Base-by-base conservation (phyloP, 2,888 invertebrate species). In the Leucania comma region DNA sequence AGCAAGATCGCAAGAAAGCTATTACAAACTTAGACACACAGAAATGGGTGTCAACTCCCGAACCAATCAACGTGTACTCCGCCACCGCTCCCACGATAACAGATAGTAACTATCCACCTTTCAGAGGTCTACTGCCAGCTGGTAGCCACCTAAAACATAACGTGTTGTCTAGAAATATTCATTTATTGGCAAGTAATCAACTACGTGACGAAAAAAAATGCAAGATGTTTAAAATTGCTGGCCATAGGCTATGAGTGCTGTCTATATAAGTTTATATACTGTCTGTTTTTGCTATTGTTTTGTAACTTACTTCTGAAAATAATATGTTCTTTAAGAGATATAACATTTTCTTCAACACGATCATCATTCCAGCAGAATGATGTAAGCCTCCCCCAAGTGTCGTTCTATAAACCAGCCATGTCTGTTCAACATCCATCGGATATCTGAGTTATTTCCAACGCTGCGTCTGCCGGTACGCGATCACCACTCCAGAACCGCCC, bases 171-270 rank as follows among this genome's bases (percentile, higher is more conserved):
- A 80, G 86, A 85, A 93, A 90, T 68, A 73, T 92, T 50, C 87
- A 88, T 66, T 85, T 86, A 68, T 77, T 90, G 38, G 75, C 88
- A 10, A 85, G 88, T 32, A 88, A 87, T 72, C 89, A 90, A 72
- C 72, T 89, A 56, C 84, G 87, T 65, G 90, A 92, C 24, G 93
- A 93, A 72, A 94, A 91, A 89, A 92, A 92, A 79, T 75, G 81
- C 72, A 95, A 94, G 89, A 95, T 94, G 93, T 93, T 93, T 69
- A 94, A 93, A 90, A 86, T 95, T 38, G 93, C 94, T 66, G 91
- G 94, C 48, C 95, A 95, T 79, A 91, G 89, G 80, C 79, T 94
- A 50, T 90, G 80, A 88, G 80, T 68, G 50, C n/a, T 72, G 68
- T 67, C 42, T 59, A 63, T 10, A 59, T 57, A 58, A 57, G 51